Evolutionary conservation across 64 coral and sea anemone genomes (phyloP).

Genomic region (Catalaphyllia jardinei): DNA sequence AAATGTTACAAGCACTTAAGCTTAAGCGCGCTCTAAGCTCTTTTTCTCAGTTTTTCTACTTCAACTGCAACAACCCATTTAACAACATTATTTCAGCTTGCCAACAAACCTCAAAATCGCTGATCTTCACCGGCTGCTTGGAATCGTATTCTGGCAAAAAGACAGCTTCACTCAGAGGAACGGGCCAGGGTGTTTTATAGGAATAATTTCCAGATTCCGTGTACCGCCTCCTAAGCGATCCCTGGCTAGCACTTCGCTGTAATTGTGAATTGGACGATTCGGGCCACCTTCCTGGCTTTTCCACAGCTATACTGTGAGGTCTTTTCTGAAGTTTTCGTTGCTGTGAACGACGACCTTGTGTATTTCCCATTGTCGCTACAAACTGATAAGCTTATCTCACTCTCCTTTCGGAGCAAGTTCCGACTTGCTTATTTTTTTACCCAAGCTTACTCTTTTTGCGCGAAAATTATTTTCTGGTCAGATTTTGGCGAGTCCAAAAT

Average conservation of each 20-base stretch:
- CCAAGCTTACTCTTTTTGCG: not conserved
- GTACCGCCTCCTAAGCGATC: slow-evolving; percentile 78
- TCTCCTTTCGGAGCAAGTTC: not conserved
- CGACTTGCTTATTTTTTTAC: not conserved
- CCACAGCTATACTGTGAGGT: slow-evolving; percentile 82
- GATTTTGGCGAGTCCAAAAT: not conserved
- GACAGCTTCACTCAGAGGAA: slow-evolving; percentile 79
- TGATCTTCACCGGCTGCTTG: slow-evolving; percentile 86
- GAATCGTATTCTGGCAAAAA: slow-evolving; percentile 89
- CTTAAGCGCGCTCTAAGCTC: not conserved
- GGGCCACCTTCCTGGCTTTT: slow-evolving; percentile 68
- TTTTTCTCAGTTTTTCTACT: not conserved
- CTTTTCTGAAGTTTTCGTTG: slow-evolving; percentile 40
- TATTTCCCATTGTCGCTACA: slow-evolving; percentile 68
- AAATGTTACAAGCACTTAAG: too few relatives aligned
- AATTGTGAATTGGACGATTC: slow-evolving; percentile 41
- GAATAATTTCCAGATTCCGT: slow-evolving; percentile 81
- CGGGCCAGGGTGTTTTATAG: slow-evolving; percentile 91
- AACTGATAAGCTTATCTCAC: not conserved
- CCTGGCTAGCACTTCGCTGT: slow-evolving; percentile 64
- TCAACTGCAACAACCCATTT: not conserved
- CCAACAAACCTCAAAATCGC: slow-evolving; percentile 85
- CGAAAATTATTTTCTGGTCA: not conserved
- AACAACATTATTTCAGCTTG: not conserved
- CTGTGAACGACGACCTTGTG: slow-evolving; percentile 51